Percentiles rank a stretch among this genome's conserved stretches.
phyloP scores from a whole-genome alignment of 2,888 invertebrate genomes.

The Alloplasta piceator region DNA sequence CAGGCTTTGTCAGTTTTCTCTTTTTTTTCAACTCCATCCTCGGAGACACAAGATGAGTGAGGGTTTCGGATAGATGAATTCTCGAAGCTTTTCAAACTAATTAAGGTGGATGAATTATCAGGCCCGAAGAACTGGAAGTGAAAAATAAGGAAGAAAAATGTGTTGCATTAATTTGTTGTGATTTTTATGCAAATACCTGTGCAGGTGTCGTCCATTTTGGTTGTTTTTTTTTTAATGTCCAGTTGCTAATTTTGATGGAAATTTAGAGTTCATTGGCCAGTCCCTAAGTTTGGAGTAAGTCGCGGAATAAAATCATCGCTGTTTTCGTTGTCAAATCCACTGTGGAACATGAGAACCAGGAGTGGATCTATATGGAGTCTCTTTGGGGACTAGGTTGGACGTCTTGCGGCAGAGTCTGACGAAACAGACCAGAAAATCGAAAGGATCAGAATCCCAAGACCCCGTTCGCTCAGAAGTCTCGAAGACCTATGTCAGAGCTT shows the following conservation, averaged over 20 bases:
- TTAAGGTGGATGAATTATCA: conserved; percentile 25
- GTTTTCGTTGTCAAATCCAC: neutral
- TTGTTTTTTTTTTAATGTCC: neutral
- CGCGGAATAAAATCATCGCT: conserved; percentile 1
- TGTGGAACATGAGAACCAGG: conserved; percentile 9
- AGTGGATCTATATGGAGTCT: conserved; percentile 3
- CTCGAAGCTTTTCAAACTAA: conserved; percentile 10
- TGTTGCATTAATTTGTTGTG: neutral
- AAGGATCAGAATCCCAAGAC: conserved; percentile 14
- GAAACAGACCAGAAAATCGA: conserved; percentile 39
- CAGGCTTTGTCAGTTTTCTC: conserved; percentile 13
- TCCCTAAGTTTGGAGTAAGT: neutral
- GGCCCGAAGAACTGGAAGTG: neutral
- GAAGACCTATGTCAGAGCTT: conserved; percentile 37
- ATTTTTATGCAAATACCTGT: neutral
- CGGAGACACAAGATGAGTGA: neutral
- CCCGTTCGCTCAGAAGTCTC: conserved; percentile 12
- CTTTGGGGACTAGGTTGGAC: conserved; percentile 35
- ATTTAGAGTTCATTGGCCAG: neutral
- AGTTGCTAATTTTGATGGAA: neutral
- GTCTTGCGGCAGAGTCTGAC: conserved; percentile 13
- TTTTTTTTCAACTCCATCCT: conserved; percentile 3
- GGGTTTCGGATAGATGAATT: neutral
- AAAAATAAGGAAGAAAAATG: neutral
- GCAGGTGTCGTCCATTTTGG: neutral